Percentiles rank a stretch among this genome's conserved stretches.
Conservation (phyloP, 2,797 vertebrate genomes). For the Ispidina picta region DNA sequence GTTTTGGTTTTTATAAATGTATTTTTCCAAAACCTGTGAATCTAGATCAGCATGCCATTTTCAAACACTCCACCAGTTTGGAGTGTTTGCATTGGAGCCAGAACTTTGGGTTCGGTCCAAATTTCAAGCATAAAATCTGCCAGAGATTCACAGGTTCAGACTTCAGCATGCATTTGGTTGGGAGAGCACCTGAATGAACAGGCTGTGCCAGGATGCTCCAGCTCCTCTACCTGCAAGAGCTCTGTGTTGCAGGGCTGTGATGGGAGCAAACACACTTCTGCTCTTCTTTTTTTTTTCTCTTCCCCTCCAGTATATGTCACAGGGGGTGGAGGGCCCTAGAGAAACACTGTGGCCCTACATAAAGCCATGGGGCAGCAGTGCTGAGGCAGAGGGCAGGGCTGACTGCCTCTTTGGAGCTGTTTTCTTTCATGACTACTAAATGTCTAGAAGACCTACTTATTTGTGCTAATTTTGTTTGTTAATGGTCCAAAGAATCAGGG, state of each 20-base stretch:
- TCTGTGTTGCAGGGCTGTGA: accelerated
- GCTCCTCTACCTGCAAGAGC: background rate
- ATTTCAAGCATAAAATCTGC: background rate
- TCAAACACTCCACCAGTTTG: background rate
- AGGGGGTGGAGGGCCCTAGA: background rate
- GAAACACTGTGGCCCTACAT: accelerated
- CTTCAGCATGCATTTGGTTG: accelerated
- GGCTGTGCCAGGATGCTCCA: background rate
- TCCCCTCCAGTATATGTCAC: accelerated
- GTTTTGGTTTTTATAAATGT: background rate
- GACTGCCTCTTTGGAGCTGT: background rate
- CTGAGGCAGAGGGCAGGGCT: background rate
- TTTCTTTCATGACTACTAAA: background rate
- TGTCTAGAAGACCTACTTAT: background rate
- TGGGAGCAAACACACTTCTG: background rate
- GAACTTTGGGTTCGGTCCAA: background rate
- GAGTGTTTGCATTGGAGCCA: background rate
- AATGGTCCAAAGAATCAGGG: background rate
- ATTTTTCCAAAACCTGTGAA: background rate
- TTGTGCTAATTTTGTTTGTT: background rate
- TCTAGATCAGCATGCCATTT: background rate
- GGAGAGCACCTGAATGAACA: background rate
- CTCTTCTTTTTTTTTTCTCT: background rate
- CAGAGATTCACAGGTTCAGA: background rate
- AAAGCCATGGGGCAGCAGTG: background rate